phyloP scores from a whole-genome alignment of 92 coral and sea anemone genomes.

The Porites evermanni region DNA sequence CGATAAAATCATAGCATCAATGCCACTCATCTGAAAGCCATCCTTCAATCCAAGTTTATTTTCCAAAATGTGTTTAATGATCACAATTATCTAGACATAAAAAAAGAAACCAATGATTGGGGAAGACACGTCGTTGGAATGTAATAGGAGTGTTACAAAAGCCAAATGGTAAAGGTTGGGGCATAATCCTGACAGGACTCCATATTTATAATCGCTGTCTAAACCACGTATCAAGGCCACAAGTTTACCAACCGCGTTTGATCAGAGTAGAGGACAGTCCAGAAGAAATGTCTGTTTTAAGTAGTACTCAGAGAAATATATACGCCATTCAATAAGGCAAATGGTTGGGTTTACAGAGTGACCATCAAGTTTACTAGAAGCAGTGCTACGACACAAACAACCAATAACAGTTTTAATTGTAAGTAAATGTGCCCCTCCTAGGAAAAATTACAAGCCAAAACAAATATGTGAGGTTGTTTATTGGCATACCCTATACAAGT shows the following conservation, averaged over 20 bases:
- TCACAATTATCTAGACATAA: constrained; percentile 81
- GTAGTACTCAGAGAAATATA: too few species aligned
- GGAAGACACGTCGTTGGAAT: not conserved
- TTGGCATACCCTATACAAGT: too few species aligned
- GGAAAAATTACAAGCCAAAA: not conserved
- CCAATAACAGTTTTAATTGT: too few species aligned
- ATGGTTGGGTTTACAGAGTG: not conserved
- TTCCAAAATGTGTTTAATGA: constrained; percentile 92
- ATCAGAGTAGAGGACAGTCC: too few species aligned
- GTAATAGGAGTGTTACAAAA: not conserved
- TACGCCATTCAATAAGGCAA: not conserved
- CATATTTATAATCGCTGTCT: too few species aligned
- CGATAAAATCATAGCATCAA: constrained; percentile 91
- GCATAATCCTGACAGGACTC: too few species aligned
- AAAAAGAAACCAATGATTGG: not conserved
- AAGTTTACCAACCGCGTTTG: too few species aligned
- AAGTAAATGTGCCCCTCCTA: too few species aligned
- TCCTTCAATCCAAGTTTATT: constrained; percentile 87
- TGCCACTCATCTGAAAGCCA: constrained; percentile 80
- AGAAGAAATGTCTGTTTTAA: too few species aligned
- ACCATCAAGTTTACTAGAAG: not conserved
- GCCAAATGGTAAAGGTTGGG: not conserved
- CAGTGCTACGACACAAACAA: too few species aligned
- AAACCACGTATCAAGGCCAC: too few species aligned
- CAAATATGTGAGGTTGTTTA: too few species aligned